A percentile compares a stretch with the other conserved stretches of the same genome.
These are phyloP conservation scores for Corythornis madagascariensis DNA, from an alignment of 2,113 vertebrate species.

Conservation along the genomic window DNA sequence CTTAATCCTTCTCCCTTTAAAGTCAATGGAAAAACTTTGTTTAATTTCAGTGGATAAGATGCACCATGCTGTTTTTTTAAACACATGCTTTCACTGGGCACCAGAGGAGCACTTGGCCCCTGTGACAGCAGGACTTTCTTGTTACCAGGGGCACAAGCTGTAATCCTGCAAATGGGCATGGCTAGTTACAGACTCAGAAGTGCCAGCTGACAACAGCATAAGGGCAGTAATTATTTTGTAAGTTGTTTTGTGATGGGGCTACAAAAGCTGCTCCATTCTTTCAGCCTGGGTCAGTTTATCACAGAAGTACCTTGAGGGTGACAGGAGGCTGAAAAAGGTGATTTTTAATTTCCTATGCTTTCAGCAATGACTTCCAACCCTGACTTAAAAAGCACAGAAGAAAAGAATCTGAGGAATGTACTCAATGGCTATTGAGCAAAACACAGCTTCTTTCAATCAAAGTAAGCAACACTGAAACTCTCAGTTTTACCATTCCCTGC, in stretches of 20 bases:
- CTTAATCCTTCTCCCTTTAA: background rate
- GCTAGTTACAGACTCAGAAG: background rate
- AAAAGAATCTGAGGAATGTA: constrained; percentile 37
- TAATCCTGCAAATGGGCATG: background rate
- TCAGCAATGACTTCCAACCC: constrained; percentile 12
- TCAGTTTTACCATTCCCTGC: background rate
- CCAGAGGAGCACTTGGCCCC: background rate
- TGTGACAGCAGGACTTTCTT: background rate
- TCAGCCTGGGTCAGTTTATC: background rate
- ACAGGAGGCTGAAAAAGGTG: constrained; percentile 13
- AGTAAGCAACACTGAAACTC: background rate
- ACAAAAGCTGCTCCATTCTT: background rate
- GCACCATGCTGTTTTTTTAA: background rate
- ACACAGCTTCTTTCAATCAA: background rate
- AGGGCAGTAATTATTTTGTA: background rate
- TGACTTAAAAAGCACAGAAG: background rate
- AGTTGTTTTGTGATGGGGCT: background rate
- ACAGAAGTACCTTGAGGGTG: constrained; percentile 15
- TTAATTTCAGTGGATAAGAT: background rate
- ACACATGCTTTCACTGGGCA: rapidly evolving
- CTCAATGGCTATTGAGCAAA: background rate
- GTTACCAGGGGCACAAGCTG: background rate
- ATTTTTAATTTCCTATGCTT: constrained; percentile 52
- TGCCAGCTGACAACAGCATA: background rate
- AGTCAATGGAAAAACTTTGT: background rate